Evolutionary conservation across 92 coral and sea anemone species (phyloP).

Genomic region (Phenganax stokvisi): DNA sequence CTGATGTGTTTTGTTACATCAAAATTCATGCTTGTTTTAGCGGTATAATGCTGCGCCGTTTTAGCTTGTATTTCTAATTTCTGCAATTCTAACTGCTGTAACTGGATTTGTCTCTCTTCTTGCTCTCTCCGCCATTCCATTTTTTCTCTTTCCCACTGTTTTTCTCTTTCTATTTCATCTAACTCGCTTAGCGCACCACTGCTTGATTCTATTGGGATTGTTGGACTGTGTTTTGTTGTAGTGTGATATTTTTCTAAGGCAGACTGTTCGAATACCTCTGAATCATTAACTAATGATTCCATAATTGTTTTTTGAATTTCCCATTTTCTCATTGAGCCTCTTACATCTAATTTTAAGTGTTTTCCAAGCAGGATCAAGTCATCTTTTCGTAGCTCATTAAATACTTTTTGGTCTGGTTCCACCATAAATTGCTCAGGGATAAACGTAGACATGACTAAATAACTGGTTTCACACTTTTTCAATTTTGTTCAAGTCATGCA

Average conservation of each 20-base stretch:
- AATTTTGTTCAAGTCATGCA: neutral
- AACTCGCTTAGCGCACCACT: neutral
- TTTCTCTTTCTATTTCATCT: constrained; percentile 32
- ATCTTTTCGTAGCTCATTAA: constrained; percentile 1
- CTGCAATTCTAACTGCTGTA: constrained; percentile 33
- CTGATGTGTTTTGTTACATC: constrained; percentile 42
- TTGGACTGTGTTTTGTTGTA: constrained; percentile 14
- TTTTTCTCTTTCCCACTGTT: constrained; percentile 25
- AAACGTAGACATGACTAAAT: constrained; percentile 4
- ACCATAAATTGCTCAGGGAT: constrained; percentile 19
- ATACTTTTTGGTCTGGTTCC: constrained; percentile 2
- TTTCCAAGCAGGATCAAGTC: constrained; percentile 22
- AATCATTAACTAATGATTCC: neutral
- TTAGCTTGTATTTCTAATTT: neutral
- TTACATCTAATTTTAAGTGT: constrained; percentile 21
- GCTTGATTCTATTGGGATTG: constrained; percentile 10
- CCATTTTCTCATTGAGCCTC: neutral
- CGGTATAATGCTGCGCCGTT: constrained; percentile 1
- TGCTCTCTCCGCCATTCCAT: neutral
- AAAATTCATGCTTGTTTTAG: constrained; percentile 1
- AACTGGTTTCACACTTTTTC: neutral
- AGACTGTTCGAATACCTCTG: neutral
- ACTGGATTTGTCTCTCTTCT: neutral
- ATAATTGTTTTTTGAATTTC: neutral
- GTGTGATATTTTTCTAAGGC: neutral